Evolutionary conservation across 2,113 vertebrate genomes (phyloP), one percentile per base, ranked within the genome.

Genomic region (Pituophis catenifer): DNA sequence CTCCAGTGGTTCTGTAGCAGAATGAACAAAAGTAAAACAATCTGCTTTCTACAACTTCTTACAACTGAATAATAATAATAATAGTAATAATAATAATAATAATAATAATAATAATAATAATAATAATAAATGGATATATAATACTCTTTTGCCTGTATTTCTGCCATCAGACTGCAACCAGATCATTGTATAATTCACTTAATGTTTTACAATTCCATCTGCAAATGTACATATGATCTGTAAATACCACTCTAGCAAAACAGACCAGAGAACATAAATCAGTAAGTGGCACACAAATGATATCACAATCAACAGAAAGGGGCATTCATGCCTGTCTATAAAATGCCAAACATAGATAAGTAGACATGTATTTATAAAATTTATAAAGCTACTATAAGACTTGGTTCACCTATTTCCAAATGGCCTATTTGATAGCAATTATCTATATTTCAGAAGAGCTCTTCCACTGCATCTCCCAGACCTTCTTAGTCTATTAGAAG

Each of bases 1-100:
- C 95, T 94, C 97, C 91, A 96, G 97, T 95, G 97, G 96, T 93
- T 92, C 53, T 55, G 88, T 29, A 54, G 4, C 0, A 1, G 33
- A 1, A 29, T 1, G 33, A 38, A 91, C 4, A 0, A 33, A 24
- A 81, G 0, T 12, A 3, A 70, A 70, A 70, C 70, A 81, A 33
- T 81, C 33, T 19, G 75, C 33, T 81, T 81, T 44, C 75, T 81
- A 10, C 17, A 44, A 0, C 13, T 91, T 44, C n/a, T 70, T 6
- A 11, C 75, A 0, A 0, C 8, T 44, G 44, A 11, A 4, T 89
- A 0, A 38, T 0, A 1, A 0, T 92, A 0, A 3, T 44, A 44
- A 44, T 44, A 44, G 3, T 44, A 44, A 44, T 44, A 44, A 44
- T 44, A 44, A 44, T 44, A 44, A 44, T 44, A 44, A 44, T 44